Evolutionary conservation across 2,888 invertebrate species (phyloP), one percentile per base, ranked within the genome.

Genomic region (Criorhina ranunculi): DNA sequence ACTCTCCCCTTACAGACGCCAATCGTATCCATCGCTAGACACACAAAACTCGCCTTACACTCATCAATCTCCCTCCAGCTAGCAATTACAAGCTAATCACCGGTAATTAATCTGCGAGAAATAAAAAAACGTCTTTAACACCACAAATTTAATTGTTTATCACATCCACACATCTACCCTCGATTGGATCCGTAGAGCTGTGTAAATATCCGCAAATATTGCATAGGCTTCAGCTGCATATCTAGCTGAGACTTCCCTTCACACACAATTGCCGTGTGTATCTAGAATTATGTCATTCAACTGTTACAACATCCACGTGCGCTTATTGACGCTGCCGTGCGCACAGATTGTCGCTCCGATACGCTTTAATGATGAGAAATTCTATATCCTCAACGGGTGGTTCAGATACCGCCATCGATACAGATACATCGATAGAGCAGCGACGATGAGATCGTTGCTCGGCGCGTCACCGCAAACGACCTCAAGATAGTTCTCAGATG

Each of bases 301-400:
- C 69, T 85, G 37, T 85, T 85, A 75, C 75, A 69, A 64, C 83
- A 79, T 79, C 79, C 83, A 85, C 83, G 83, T 85, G 82, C 82
- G 59, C 37, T 1, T 67, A 37, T 51, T 64, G 62, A 75, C 80
- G 55, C 64, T 49, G n/a, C n/a, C n/a, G n/a, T n/a, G 12, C 11
- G 51, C 40, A 35, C 33, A 51, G 59, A 44, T 69, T 11, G 55
- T 64, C 17, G 24, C 33, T 51, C 12, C 33, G 57, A 19, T 72
- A 37, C 44, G 59, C 35, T 66, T 15, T 9, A 9, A 40, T 55
- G 44, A 77, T 66, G 72, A 15, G 66, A 82, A 60, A 60, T 17
- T 42, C 12, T n/a, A 55, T 44, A 82, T 72, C 64, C 46, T 57
- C 57, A 51, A 59, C 24, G 5, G n/a, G 15, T 46, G 44, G 44